Percentiles rank a stretch among this genome's conserved stretches.
These are phyloP conservation scores for Cheilosia grossa DNA, from an alignment of 2,888 invertebrate genomes.

Conservation along the genomic window DNA sequence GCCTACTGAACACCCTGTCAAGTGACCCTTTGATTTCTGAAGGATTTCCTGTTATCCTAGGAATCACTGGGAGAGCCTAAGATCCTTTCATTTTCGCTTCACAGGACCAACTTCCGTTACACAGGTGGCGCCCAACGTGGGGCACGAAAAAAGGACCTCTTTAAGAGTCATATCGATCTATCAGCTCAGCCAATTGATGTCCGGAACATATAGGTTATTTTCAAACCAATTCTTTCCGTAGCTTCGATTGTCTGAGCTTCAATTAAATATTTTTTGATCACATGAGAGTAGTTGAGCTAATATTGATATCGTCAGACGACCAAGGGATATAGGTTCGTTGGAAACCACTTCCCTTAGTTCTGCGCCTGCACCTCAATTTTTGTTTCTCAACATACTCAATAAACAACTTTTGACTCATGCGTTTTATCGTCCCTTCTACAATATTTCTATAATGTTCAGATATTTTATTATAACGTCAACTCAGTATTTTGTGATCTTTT, in stretches of 20 bases:
- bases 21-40: too few species aligned
- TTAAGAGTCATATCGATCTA: background rate
- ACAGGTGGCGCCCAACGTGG: slow-evolving; percentile 1
- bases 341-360: background rate
- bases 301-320: background rate
- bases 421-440: background rate
- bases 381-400: background rate
- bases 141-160: background rate
- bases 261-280: background rate
- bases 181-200: background rate
- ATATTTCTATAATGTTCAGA: background rate
- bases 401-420: background rate
- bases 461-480: background rate
- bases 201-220: background rate
- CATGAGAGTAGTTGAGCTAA: background rate
- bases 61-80: too few species aligned
- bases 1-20: too few species aligned
- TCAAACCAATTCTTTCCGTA: background rate
- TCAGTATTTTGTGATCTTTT: too few species aligned
- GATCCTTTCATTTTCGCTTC: too few species aligned
- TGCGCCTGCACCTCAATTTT: background rate
- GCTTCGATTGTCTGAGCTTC: background rate
- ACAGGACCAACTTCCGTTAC: too few species aligned
- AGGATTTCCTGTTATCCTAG: too few species aligned
- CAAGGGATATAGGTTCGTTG: background rate